Conservation (phyloP, 2,113 vertebrate genomes). For the Cariama cristata region DNA sequence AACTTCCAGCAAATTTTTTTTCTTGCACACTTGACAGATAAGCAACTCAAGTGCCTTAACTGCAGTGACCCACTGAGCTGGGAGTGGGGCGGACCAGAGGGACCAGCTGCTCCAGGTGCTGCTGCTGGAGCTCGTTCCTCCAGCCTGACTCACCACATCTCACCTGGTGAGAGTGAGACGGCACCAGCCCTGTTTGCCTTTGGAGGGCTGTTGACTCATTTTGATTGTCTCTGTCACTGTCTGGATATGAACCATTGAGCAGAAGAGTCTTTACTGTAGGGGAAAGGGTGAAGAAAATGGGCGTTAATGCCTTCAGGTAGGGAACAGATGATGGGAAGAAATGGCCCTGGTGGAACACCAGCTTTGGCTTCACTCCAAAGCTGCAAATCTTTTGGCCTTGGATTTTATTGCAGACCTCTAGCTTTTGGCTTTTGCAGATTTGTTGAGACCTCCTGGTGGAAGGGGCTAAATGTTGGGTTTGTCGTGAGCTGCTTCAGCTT, state of each 20-base stretch:
- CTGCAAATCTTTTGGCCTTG: not conserved
- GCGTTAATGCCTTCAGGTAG: not conserved
- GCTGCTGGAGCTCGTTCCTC: not conserved
- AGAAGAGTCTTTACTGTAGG: not conserved
- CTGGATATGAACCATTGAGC: not conserved
- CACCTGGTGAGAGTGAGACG: not conserved
- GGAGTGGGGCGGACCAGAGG: fast-evolving
- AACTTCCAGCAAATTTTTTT: not conserved
- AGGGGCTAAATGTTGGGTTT: not conserved
- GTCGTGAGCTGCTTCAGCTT: not conserved
- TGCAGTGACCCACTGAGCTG: not conserved
- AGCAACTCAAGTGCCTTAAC: not conserved
- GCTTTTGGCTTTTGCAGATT: not conserved
- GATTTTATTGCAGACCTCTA: not conserved
- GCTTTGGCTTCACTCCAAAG: not conserved
- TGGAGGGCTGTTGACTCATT: not conserved
- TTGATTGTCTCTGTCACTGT: not conserved
- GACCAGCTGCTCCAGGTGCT: not conserved
- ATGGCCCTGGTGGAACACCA: not conserved
- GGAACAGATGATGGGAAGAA: not conserved
- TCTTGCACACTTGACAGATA: not conserved
- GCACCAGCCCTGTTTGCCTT: not conserved
- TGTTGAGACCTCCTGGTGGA: not conserved
- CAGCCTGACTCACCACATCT: not conserved
- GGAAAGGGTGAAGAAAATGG: not conserved